Percentiles rank a stretch among this genome's conserved stretches.
These are phyloP conservation scores for Tethea ocularis DNA, from an alignment of 2,888 invertebrate genomes.

Conservation along the genomic window DNA sequence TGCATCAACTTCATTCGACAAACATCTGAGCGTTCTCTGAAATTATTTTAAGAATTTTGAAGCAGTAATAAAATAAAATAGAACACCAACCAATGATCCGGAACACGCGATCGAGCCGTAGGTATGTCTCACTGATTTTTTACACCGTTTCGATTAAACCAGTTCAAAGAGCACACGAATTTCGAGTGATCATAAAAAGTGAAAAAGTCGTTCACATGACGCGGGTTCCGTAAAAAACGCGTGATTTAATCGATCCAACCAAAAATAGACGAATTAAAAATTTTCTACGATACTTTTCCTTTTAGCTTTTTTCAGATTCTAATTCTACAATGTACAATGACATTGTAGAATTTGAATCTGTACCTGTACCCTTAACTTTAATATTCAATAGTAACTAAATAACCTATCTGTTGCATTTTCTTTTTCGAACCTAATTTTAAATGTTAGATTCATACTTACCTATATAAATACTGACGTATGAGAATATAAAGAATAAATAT, in stretches of 20 bases:
- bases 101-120: constrained; percentile 55
- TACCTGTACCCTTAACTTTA: too few relatives aligned
- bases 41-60: constrained; percentile 25
- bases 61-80: constrained; percentile 61
- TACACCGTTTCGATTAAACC: constrained; percentile 66
- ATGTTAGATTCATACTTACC: neutral
- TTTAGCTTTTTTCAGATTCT: neutral
- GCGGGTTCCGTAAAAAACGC: constrained; percentile 39
- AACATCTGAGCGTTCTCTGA: constrained; percentile 19
- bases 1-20: constrained; percentile 15
- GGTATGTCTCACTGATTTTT: constrained; percentile 61
- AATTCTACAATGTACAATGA: too few relatives aligned
- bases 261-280: constrained; percentile 16
- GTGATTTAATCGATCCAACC: constrained; percentile 26
- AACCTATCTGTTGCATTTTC: too few relatives aligned
- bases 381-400: too few relatives aligned
- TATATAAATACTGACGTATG: too few relatives aligned
- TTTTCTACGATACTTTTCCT: neutral
- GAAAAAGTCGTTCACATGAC: constrained; percentile 36
- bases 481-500: too few relatives aligned
- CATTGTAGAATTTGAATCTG: too few relatives aligned
- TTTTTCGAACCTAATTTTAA: neutral
- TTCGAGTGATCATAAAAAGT: constrained; percentile 55
- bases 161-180: constrained; percentile 78
- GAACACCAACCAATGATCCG: constrained; percentile 59